These are phyloP conservation scores for Cepaea hortensis DNA, from an alignment of 2,888 invertebrate species.

Conservation along the genomic window DNA sequence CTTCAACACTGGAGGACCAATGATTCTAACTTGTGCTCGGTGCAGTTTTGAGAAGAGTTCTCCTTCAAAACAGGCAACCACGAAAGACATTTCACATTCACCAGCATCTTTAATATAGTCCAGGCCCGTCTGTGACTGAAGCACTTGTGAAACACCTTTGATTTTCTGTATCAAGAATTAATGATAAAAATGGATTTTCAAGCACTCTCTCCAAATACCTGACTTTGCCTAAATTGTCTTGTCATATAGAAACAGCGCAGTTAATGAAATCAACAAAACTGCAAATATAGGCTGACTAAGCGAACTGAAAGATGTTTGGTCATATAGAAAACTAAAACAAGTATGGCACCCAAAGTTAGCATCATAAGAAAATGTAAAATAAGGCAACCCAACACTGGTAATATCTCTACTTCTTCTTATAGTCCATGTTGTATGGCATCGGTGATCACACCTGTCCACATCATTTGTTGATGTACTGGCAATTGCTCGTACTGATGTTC, in stretches of 20 bases:
- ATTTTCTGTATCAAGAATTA: conserved; percentile 53
- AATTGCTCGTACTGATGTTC: too few species aligned
- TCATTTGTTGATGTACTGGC: too few species aligned
- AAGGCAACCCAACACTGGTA: too few species aligned
- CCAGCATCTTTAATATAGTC: conserved; percentile 73
- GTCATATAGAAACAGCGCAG: too few species aligned
- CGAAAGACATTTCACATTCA: conserved; percentile 82
- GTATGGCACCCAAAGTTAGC: too few species aligned
- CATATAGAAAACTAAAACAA: too few species aligned
- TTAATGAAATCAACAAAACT: too few species aligned
- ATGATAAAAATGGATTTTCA: not conserved
- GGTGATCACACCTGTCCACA: too few species aligned
- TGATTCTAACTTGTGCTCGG: conserved; percentile 71
- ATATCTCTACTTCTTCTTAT: too few species aligned
- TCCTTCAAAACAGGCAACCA: conserved; percentile 85
- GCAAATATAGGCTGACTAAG: not conserved
- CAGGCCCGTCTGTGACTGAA: conserved; percentile 69
- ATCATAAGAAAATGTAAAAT: too few species aligned
- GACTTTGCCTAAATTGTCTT: not conserved
- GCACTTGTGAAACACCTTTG: conserved; percentile 52
- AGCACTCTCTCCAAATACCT: not conserved
- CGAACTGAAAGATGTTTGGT: too few species aligned
- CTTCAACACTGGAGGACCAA: conserved; percentile 75
- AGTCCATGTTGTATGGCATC: too few species aligned
- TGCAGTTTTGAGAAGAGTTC: conserved; percentile 83